These are phyloP conservation scores for Papilio helenus DNA, from an alignment of 1,140 invertebrate species.

Conservation along the genomic window DNA sequence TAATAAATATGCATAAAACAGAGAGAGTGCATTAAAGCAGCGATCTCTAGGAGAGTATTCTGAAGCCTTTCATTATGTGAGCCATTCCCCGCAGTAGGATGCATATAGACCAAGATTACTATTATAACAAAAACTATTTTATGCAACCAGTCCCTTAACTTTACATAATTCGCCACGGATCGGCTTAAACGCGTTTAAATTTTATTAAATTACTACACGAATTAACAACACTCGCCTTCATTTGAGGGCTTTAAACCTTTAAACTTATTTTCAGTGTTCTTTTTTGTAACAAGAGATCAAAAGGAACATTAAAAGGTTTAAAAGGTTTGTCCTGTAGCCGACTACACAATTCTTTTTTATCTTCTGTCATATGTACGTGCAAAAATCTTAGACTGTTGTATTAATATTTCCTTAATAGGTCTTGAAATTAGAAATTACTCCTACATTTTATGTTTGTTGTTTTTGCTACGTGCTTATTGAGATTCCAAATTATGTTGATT, in stretches of 20 bases:
- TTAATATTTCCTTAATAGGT: background rate
- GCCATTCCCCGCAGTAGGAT: slow-evolving; percentile 26
- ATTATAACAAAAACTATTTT: slow-evolving; percentile 25
- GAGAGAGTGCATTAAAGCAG: slow-evolving; percentile 17
- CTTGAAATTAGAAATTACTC: background rate
- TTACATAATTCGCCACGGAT: slow-evolving; percentile 23
- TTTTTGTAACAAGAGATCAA: slow-evolving; percentile 14
- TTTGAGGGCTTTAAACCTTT: slow-evolving; percentile 18
- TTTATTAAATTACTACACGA: slow-evolving; percentile 24
- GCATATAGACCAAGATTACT: slow-evolving; percentile 31
- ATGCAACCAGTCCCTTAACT: slow-evolving; percentile 7
- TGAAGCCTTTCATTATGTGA: slow-evolving; percentile 29
- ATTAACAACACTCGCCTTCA: slow-evolving; percentile 12
- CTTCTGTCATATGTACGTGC: background rate
- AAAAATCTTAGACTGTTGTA: slow-evolving; percentile 1
- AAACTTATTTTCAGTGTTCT: slow-evolving; percentile 4
- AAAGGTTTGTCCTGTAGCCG: slow-evolving; percentile 7
- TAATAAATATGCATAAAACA: slow-evolving; percentile 24
- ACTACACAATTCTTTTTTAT: background rate
- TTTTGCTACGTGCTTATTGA: background rate
- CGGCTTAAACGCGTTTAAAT: slow-evolving; percentile 23
- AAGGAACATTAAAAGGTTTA: slow-evolving; percentile 5
- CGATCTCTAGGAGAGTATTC: background rate
- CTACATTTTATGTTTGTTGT: background rate
- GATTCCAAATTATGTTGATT: background rate